Evolutionary conservation across 2,113 vertebrate species (phyloP).

Genomic region (Enhydra lutris): DNA sequence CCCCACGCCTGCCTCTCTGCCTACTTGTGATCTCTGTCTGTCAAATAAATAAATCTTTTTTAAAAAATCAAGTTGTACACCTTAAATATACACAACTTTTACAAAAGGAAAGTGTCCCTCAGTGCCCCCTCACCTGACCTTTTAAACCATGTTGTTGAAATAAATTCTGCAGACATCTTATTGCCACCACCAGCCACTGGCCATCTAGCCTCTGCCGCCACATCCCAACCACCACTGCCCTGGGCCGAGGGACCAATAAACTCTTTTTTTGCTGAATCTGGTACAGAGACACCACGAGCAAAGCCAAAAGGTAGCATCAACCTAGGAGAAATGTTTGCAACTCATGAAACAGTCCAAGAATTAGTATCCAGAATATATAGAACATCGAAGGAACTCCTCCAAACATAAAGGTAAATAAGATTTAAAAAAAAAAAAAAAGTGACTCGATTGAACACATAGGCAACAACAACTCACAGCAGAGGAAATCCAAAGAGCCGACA

Average conservation of each 20-base stretch:
- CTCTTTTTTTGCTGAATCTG: neutral
- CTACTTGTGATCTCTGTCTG: too few relatives aligned
- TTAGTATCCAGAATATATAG: neutral
- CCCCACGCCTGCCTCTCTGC: too few relatives aligned
- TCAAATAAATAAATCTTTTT: too few relatives aligned
- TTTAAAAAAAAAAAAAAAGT: too few relatives aligned
- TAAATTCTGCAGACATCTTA: neutral
- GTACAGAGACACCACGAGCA: neutral
- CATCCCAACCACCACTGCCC: neutral
- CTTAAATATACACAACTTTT: neutral
- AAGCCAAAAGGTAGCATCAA: neutral
- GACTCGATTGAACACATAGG: neutral
- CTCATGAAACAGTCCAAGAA: neutral
- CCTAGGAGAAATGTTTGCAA: neutral
- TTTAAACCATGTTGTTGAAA: neutral
- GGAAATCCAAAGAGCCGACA: neutral
- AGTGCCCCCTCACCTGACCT: neutral
- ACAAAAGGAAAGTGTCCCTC: neutral
- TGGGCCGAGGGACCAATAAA: neutral
- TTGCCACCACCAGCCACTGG: neutral
- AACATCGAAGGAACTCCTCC: neutral
- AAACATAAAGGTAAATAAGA: neutral
- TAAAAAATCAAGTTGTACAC: neutral
- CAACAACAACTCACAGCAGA: neutral
- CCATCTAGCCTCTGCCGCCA: neutral